Evolutionary conservation across 2,888 invertebrate species (phyloP).

Genomic region (Temnothorax unifasciatus): DNA sequence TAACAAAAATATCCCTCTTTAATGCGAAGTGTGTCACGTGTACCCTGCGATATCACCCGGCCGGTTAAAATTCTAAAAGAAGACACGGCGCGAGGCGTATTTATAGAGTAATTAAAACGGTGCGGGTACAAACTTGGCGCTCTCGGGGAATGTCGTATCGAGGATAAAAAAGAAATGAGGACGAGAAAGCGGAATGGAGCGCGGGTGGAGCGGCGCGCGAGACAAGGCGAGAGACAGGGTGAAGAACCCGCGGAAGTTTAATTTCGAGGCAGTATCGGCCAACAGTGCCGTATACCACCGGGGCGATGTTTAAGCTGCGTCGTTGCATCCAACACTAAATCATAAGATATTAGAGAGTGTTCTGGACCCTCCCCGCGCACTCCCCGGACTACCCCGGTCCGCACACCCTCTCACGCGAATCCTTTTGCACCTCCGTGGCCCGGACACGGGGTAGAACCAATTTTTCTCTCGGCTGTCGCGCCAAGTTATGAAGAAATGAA

Average conservation of each 20-base stretch:
- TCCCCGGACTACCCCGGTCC: background rate
- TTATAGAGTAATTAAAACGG: conserved; percentile 50
- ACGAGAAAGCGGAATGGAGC: background rate
- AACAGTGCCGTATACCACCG: conserved; percentile 67
- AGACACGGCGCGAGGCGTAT: conserved; percentile 27
- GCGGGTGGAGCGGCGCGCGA: conserved; percentile 25
- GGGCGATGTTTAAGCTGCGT: conserved; percentile 79
- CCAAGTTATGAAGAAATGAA: conserved; percentile 83
- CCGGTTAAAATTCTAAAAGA: conserved; percentile 48
- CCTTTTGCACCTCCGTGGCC: conserved; percentile 72
- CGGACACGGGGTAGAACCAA: conserved; percentile 78
- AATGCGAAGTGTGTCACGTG: background rate
- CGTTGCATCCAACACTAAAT: conserved; percentile 84
- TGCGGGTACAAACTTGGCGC: conserved; percentile 32
- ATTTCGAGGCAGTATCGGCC: conserved; percentile 79
- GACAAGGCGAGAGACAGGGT: conserved; percentile 44
- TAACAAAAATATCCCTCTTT: conserved; percentile 2
- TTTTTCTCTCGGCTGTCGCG: conserved; percentile 84
- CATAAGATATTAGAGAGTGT: conserved; percentile 84
- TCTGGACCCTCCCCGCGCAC: conserved; percentile 54
- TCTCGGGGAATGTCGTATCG: conserved; percentile 47
- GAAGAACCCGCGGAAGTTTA: conserved; percentile 79
- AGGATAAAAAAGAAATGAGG: conserved; percentile 29
- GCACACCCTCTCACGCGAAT: conserved; percentile 58
- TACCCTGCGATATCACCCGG: background rate